Evolutionary conservation across 2,888 invertebrate species (phyloP).

Genomic region (Diarsia mendica): DNA sequence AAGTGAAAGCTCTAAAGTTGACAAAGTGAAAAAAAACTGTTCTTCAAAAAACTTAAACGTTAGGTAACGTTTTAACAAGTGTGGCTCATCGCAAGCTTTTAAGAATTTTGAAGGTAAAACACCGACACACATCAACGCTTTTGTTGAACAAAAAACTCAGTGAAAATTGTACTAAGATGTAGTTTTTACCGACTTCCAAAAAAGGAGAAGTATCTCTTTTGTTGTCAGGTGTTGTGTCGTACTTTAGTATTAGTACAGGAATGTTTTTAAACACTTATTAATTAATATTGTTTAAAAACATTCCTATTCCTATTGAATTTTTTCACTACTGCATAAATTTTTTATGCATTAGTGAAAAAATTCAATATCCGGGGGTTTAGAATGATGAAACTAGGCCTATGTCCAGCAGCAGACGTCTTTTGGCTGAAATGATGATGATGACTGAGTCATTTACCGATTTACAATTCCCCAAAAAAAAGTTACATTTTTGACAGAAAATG

Average conservation of each 20-base stretch:
- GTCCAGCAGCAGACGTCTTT: too few species aligned
- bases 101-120: conserved; percentile 2
- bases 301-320: too few species aligned
- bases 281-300: too few species aligned
- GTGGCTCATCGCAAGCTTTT: conserved; percentile 4
- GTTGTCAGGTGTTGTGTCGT: not conserved
- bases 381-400: too few species aligned
- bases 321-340: too few species aligned
- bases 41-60: conserved; percentile 5
- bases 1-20: conserved; percentile 16
- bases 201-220: not conserved
- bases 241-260: not conserved
- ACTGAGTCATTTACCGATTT: too few species aligned
- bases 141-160: not conserved
- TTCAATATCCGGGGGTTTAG: too few species aligned
- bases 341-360: too few species aligned
- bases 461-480: not conserved
- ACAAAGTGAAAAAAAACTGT: not conserved
- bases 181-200: conserved; percentile 5
- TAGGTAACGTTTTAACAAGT: conserved; percentile 27
- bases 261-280: too few species aligned
- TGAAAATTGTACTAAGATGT: not conserved
- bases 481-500: not conserved
- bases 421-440: too few species aligned
- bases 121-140: not conserved